Evolutionary conservation across 2,113 vertebrate species (phyloP), one percentile per base, ranked within the genome.

Genomic region (Cisticola juncidis): DNA sequence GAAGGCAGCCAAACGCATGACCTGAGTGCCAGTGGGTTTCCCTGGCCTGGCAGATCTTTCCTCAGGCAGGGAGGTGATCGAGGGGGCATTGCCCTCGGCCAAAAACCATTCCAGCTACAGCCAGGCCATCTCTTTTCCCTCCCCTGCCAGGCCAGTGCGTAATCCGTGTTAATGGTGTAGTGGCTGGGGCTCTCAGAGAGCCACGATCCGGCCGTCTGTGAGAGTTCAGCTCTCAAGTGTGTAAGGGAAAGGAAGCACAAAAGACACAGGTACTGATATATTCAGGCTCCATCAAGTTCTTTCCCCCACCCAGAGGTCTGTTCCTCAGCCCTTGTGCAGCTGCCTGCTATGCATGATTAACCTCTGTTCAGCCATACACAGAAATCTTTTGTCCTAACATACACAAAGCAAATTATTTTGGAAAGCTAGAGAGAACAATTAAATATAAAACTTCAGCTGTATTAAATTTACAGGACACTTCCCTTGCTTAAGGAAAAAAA

Each of bases 321-420:
- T 97, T 98, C 97, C 96, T 96, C 97, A 94, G 97, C 93, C 86
- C 96, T 95, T 92, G 93, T 98, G 98, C 98, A 98, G 98, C 98
- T 98, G 98, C 96, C 96, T 98, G 97, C 97, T 98, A 98, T 98
- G 98, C 98, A 98, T 98, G 98, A 99, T 98, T 98, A 98, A 98
- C 97, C 98, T 98, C 98, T 98, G 98, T 98, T 99, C 98, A 99
- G 99, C 98, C 98, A 98, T 98, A 97, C 98, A 97, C 98, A 98
- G 97, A 98, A 98, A 99, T 98, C 98, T 98, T 98, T 99, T 98
- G 98, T 99, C 98, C 98, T 98, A 98, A 98, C 98, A 96, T 98
- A 98, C 99, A 99, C 99, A 99, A 99, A 99, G 99, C 99, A 99
- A 99, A 99, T 99, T 98, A 98, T 98, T 98, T 99, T 99, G 98